Evolutionary conservation across 2,797 vertebrate species (phyloP), one percentile per base, ranked within the genome.

Genomic region (Sardinella longiceps): DNA sequence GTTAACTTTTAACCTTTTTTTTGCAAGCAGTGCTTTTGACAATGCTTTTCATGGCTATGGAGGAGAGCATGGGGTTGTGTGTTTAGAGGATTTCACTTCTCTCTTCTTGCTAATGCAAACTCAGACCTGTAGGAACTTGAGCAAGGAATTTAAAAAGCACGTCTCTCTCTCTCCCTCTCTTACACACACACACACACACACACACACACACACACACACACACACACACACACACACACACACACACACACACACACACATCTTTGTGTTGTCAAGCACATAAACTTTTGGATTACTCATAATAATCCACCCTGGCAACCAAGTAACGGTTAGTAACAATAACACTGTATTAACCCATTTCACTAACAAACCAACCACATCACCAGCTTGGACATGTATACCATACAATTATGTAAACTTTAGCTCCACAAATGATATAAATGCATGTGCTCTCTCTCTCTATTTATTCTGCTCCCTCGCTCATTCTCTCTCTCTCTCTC

Each of bases 191-290:
- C 56, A 70, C 80, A 80, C 46, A 46, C 33, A 63, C 45, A 46
- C 25, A 66, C 14, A 81, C 51, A 84, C 50, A 43, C 53, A 80
- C 39, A 84, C 45, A 53, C 37, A 82, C 66, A 60, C 43, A 66
- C 33, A 53, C 84, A 77, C 46, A 80, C 80, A 85, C 80, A 85
- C 25, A 84, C 80, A 37, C 82, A 66, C 50, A 63, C 43, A 58
- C 28, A 70, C 20, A 70, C 28, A 50, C 53, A 63, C 77, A 43
- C 45, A 50, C 60, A 63, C 56, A 6, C 2, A 6, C 3, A 77
- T 20, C 6, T 6, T 77, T 5, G 33, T 43, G 70, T 77, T 43
- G 70, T 77, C 70, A 77, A 74, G 66, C 66, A 74, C 33, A 74
- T 74, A 74, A 43, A 77, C 70, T 77, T 48, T 48, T 15, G 33